Evolutionary conservation across 1,140 invertebrate genomes (phyloP), one percentile per base, ranked within the genome.

Genomic region (Atta texana): DNA sequence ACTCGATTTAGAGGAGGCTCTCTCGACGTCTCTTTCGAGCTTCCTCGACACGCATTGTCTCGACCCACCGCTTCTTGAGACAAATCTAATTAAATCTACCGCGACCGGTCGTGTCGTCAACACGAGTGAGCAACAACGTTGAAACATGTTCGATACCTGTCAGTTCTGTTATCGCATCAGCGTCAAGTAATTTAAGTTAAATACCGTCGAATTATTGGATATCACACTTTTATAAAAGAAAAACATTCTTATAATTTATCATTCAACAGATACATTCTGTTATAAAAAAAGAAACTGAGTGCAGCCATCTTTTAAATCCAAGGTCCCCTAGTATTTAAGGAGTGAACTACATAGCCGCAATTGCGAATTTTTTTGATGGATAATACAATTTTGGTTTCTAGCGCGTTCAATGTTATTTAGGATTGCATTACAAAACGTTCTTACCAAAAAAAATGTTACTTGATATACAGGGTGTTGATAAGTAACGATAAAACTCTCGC

Each of bases 101-200:
- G 69, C 28, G 7, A 14, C 55, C n/a, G 80, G 80, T 61, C 80
- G 80, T 18, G 14, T 4, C 3, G 18, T 16, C n/a, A 28, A 74
- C 24, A 31, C 6, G 21, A 84, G 14, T n/a, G 24, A 51, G 3
- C 39, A 72, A 18, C 39, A 75, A 51, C 55, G 80, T 84, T 39
- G 80, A 63, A 84, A 61, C 80, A 84, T 84, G 14, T 24, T 49
- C 24, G 34, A 69, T 18, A 39, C 10, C 6, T 39, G 7, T 39
- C 34, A 39, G 34, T 39, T 39, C 31, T 3, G 14, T 21, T 21
- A 68, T 28, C 31, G 2, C 6, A 55, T 68, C 3, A 18, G 18
- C 4, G 18, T 61, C 7, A 24, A 55, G 21, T 3, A n/a, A 51
- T 64, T 78, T 34, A n/a, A 64, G 3, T 76, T 12, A 72, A n/a